phyloP scores from a whole-genome alignment of 2,113 vertebrate species.

The Ardeotis arabs region DNA sequence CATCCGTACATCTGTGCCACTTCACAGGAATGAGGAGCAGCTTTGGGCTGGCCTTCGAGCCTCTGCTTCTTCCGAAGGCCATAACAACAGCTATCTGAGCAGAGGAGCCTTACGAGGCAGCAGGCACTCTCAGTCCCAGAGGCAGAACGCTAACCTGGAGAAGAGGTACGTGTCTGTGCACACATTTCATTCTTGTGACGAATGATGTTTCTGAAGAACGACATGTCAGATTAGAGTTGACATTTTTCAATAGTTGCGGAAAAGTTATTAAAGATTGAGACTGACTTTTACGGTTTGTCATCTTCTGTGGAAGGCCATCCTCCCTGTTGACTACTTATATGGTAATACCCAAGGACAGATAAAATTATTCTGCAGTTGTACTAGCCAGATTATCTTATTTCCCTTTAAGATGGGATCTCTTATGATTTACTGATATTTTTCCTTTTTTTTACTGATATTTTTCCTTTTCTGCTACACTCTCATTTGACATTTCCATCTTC shows the following conservation, averaged over 20 bases:
- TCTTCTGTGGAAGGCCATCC: background rate
- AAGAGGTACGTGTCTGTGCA: slow-evolving; percentile 75
- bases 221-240: background rate
- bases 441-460: background rate
- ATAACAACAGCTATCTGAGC: slow-evolving; percentile 50
- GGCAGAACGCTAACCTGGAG: slow-evolving; percentile 49
- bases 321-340: background rate
- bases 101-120: slow-evolving; percentile 46
- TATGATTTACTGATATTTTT: background rate
- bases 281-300: background rate
- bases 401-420: background rate
- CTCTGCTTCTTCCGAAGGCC: background rate
- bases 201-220: background rate
- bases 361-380: accelerated
- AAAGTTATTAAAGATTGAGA: accelerated
- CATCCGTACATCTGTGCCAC: slow-evolving; percentile 81
- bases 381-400: background rate
- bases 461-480: background rate
- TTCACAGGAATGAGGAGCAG: slow-evolving; percentile 70
- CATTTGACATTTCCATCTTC: background rate
- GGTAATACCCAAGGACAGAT: background rate
- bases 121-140: slow-evolving; percentile 62
- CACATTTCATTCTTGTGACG: background rate
- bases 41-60: background rate
- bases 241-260: accelerated